Percentiles rank a stretch among this genome's conserved stretches.
phyloP scores from a whole-genome alignment of 2,888 invertebrate genomes.

The Terebella lapidaria region DNA sequence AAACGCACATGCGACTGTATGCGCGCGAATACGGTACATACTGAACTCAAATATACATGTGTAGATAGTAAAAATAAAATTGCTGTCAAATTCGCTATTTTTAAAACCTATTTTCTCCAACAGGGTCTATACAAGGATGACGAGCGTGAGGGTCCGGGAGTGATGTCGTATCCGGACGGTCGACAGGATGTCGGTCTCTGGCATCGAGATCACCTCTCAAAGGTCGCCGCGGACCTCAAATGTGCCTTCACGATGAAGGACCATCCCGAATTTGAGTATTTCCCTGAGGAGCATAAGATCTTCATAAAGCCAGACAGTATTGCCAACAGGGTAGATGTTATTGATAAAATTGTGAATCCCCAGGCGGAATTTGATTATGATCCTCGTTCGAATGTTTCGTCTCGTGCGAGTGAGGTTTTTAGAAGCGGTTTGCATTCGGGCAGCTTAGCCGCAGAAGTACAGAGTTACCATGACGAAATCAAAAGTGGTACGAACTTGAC shows the following conservation, averaged over 20 bases:
- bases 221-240: conserved; percentile 34
- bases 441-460: conserved; percentile 43
- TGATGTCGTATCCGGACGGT: conserved; percentile 43
- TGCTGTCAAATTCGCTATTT: too few species aligned
- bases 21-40: too few species aligned
- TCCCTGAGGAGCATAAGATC: conserved; percentile 32
- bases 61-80: too few species aligned
- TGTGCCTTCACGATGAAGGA: conserved; percentile 42
- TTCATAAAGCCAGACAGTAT: conserved; percentile 26
- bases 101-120: too few species aligned
- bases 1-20: too few species aligned
- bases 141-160: conserved; percentile 49
- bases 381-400: conserved; percentile 24
- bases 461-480: conserved; percentile 42
- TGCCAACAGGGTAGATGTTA: conserved; percentile 12
- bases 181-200: conserved; percentile 50
- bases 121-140: conserved; percentile 50
- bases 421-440: conserved; percentile 37
- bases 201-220: conserved; percentile 45
- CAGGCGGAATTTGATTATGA: conserved; percentile 27
- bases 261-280: conserved; percentile 42
- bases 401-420: conserved; percentile 33
- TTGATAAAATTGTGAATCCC: conserved; percentile 21
- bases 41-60: too few species aligned
- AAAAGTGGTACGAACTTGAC: too few species aligned